Conservation (phyloP, 2,113 vertebrate genomes). For the Echinops telfairi region DNA sequence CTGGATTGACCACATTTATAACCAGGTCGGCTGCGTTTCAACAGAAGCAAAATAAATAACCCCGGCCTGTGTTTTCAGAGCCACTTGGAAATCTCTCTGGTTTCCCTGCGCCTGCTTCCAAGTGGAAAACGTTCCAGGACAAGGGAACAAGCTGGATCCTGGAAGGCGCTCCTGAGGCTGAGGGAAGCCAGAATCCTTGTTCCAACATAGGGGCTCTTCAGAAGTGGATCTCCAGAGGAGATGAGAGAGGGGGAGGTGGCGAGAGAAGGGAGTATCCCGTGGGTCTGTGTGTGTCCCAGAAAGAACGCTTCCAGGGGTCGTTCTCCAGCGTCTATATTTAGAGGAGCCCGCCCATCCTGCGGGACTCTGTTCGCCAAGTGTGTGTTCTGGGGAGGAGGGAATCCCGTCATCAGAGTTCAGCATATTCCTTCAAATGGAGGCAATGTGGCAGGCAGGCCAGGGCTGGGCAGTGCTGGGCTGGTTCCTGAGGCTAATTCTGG, state of each 20-base stretch:
- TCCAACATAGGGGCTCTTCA: neutral
- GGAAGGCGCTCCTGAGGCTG: neutral
- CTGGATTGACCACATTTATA: conserved; percentile 74
- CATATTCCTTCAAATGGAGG: neutral
- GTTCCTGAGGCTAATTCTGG: too few relatives aligned
- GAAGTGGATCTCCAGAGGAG: accelerated
- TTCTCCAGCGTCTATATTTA: neutral
- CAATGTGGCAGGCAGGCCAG: neutral
- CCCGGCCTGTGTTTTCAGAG: conserved; percentile 66
- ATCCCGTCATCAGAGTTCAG: neutral
- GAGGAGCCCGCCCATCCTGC: neutral
- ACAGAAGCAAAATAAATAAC: neutral
- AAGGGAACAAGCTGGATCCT: neutral
- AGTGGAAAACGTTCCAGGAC: neutral
- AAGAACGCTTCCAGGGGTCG: neutral
- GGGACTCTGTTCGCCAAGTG: accelerated
- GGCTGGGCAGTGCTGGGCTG: too few relatives aligned
- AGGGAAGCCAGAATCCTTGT: neutral
- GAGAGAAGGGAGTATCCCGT: accelerated
- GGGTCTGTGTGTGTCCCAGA: neutral
- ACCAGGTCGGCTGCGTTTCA: conserved; percentile 29
- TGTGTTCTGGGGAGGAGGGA: neutral
- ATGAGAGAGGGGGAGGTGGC: too few relatives aligned
- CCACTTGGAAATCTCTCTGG: conserved; percentile 28
- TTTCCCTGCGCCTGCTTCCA: neutral